Percentiles rank a stretch among this genome's conserved stretches.
phyloP scores from a whole-genome alignment of 1,140 invertebrate genomes.

The Zaprionus davidi region DNA sequence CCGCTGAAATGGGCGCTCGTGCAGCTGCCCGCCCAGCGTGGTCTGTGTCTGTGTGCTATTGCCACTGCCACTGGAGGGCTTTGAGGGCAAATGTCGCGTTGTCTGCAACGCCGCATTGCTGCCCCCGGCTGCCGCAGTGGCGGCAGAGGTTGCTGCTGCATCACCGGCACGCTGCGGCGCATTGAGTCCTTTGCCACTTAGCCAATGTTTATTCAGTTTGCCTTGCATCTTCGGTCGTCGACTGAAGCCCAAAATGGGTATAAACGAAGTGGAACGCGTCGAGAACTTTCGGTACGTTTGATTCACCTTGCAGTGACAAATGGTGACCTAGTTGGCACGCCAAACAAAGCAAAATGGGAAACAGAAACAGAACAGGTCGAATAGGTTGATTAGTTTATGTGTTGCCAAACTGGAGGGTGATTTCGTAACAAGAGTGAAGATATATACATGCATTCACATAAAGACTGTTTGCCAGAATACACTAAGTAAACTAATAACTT shows the following conservation, averaged over 20 bases:
- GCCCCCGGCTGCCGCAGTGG: conserved; percentile 14
- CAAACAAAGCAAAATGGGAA: conserved; percentile 1
- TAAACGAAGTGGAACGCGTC: conserved; percentile 81
- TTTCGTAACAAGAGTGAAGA: neutral
- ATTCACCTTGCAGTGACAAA: conserved; percentile 90
- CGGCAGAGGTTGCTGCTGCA: conserved; percentile 20
- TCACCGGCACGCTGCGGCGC: conserved; percentile 50
- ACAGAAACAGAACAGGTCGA: neutral
- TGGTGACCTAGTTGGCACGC: conserved; percentile 71
- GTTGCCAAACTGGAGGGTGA: neutral
- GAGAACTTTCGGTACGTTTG: conserved; percentile 88
- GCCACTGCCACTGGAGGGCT: conserved; percentile 46
- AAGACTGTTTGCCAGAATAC: no score
- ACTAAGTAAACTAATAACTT: no score
- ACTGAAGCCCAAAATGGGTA: conserved; percentile 82
- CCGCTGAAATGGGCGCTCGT: conserved; percentile 83
- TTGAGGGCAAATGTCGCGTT: conserved; percentile 66
- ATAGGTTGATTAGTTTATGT: conserved; percentile 17
- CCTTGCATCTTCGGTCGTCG: conserved; percentile 76
- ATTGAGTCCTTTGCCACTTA: conserved; percentile 81
- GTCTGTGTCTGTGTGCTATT: conserved; percentile 66
- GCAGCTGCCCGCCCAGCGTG: conserved; percentile 72
- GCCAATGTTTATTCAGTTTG: conserved; percentile 82
- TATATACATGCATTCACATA: neutral
- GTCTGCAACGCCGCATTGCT: conserved; percentile 49